Percentiles rank a stretch among this genome's conserved stretches.
These are phyloP conservation scores for Boleophthalmus pectinirostris DNA, from an alignment of 2,113 vertebrate genomes.

Conservation along the genomic window DNA sequence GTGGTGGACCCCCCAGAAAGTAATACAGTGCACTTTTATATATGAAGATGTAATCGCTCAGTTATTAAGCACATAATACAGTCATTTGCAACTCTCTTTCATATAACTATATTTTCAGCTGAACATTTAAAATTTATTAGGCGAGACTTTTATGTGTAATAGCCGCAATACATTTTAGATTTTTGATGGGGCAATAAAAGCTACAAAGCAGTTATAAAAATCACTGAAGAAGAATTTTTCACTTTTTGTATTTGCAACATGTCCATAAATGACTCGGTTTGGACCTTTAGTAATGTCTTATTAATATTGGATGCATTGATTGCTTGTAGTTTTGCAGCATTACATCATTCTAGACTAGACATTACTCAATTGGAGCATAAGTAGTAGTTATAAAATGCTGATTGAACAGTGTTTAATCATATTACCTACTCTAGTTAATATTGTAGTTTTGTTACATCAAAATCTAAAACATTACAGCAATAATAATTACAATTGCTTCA, in stretches of 20 bases:
- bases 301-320: not conserved
- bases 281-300: not conserved
- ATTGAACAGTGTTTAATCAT: not conserved
- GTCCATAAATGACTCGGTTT: not conserved
- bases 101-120: not conserved
- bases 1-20: too few species aligned
- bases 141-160: not conserved
- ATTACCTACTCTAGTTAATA: not conserved
- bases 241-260: not conserved
- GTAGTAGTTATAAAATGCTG: not conserved
- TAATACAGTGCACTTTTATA: not conserved
- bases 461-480: not conserved
- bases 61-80: not conserved
- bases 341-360: slow-evolving; percentile 1
- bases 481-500: not conserved
- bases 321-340: not conserved
- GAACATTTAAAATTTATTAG: not conserved
- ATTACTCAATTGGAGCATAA: not conserved
- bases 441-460: not conserved
- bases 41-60: not conserved
- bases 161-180: not conserved
- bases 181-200: not conserved
- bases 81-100: not conserved
- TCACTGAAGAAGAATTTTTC: not conserved
- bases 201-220: not conserved